Base-by-base conservation (phyloP, 2,113 vertebrate genomes). In the Mola mola region DNA sequence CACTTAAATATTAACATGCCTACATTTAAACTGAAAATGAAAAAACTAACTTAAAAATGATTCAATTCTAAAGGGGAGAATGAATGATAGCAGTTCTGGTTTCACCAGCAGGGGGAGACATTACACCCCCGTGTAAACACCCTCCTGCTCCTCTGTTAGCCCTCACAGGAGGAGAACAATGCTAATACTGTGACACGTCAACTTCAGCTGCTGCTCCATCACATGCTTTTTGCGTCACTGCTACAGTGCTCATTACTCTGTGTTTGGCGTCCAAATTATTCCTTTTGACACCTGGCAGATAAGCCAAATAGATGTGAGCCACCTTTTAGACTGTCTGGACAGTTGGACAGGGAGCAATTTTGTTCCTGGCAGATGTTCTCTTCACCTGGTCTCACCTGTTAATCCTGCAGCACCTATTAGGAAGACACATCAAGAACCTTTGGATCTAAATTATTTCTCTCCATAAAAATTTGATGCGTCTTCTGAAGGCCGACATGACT, bases 61-160 rank as follows among this genome's bases (percentile, higher is more conserved):
- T n/a, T n/a, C n/a, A n/a, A n/a, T n/a, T n/a, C n/a, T n/a, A n/a
- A n/a, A n/a, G n/a, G n/a, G n/a, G n/a, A n/a, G n/a, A n/a, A n/a
- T n/a, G n/a, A n/a, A n/a, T n/a, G n/a, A n/a, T 47, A 58, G 65
- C 36, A 17, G 19, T 55, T 37, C 44, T n/a, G n/a, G n/a, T n/a
- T n/a, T 53, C 47, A 59, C 73, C 71, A 83, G 49, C 63, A 83
- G 76, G 75, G 76, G 82, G 81, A 76, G 79, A 81, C 79, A 68
- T 72, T 12, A 65, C 70, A 42, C 60, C 58, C 33, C 48, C 36
- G 24, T 48, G 26, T 56, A 74, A 70, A 61, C 25, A 0, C 46
- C 17, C 58, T 8, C 4, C 9, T 8, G 28, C 66, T 48, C 40
- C 8, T 71, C n/a, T 68, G 38, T 77, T 66, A 56, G 51, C 63